Base-by-base conservation (phyloP, 2,888 invertebrate species). In the Meliscaeva auricollis region DNA sequence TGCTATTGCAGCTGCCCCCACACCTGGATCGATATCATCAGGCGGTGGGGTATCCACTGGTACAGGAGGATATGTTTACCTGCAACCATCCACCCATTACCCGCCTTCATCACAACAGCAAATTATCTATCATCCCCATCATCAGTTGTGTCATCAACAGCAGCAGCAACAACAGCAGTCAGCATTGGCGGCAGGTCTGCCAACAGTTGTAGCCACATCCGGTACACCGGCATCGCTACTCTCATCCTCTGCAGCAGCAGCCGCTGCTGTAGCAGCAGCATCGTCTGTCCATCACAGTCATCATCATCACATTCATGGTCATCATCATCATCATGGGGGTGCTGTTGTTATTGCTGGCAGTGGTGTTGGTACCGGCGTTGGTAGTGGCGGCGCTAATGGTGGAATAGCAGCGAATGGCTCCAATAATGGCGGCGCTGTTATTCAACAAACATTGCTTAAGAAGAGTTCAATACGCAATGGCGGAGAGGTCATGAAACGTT, bases 401-500 rank as follows among this genome's bases (percentile, higher is more conserved):
- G 85, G 87, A 52, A 88, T 88, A 11, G 88, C 88, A 44, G 87
- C 88, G 11, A 88, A 89, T 32, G 87, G 89, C 17, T 88, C 89
- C 64, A 83, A 88, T 9, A 38, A 38, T 38, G 38, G 38, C 0
- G 66, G 66, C 52, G 75, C 87, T 32, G 88, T 89, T 74, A 87
- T 89, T 20, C 90, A 90, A 69, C 94, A 94, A 89, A 93, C 93
- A 66, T 91, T 94, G 88, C 94, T 94, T 90, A 95, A 95, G 90
- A 95, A 95, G 90, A 94, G 94, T 72, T 94, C 94, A 26, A 93
- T 94, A 54, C 93, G 95, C 76, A 95, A 93, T 89, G 90, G 93
- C 87, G 94, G 94, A 69, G 95, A 95, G 89, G 94, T 95, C 70
- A 91, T 95, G 88, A 95, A 95, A 90, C 93, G 95, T 85, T 94